Base-by-base conservation (phyloP, 2,888 invertebrate species). In the Drosophila falleni region DNA sequence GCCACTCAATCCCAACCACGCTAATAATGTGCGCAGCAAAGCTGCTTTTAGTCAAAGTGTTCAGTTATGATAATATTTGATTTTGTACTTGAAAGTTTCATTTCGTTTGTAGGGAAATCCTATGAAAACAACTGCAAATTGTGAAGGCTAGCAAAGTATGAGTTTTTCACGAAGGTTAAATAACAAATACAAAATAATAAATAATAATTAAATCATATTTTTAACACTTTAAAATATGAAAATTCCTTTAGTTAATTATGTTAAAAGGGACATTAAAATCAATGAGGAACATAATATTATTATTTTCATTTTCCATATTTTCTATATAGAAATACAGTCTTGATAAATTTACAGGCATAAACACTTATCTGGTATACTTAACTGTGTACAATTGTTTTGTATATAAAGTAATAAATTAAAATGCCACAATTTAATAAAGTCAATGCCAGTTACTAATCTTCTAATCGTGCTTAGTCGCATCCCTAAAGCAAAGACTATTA, bases 391-490 rank as follows among this genome's bases (percentile, higher is more conserved):
- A 44, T 33, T 55, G 33, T 31, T 56, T 13, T 16, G 26, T 58
- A 5, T 15, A n/a, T 15, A 11, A 1, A 16, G 11, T 31, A 58
- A 58, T 65, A 53, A 60, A 56, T 58, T 53, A 23, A 19, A 31
- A 26, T 26, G 51, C 15, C 42, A 26, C 15, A 46, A 54, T 16
- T 62, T 54, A 66, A 67, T 67, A 29, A 16, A 59, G 19, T 46
- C 44, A 46, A 44, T 35, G 44, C 13, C 42, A 53, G 15, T 33
- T 41, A 42, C 58, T 65, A 74, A 76, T 79, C 70, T 64, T 47
- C 39, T 47, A 53, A 54, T 54, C 50, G 60, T 23, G 51, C 63
- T 68, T 10, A 64, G 56, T 56, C 63, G 29, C 53, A 16, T 42
- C 35, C 39, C 63, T 41, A 46, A 33, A 47, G 54, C 47, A 39